Base-by-base conservation (phyloP, 2,113 vertebrate genomes). In the Fukomys damarensis region DNA sequence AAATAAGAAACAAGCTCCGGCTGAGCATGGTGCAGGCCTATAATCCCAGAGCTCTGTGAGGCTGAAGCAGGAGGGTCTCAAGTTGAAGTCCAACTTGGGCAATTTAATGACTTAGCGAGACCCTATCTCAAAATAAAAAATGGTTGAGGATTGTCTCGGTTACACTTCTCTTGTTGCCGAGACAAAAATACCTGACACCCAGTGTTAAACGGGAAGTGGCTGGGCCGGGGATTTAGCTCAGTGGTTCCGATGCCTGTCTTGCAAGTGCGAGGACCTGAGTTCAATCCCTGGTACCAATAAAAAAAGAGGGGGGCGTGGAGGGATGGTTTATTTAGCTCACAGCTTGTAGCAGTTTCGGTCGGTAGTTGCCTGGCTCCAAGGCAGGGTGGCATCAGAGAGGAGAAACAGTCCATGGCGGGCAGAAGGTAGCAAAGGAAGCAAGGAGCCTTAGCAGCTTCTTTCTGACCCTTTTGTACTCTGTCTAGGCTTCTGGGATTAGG, bases 1-100 rank as follows among this genome's bases (percentile, higher is more conserved):
- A 92, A 79, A 88, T 65, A 76, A 74, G 83, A 91, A 65, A 76
- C 46, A 76, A 86, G 41, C 59, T 89, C 66, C 89, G 30, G 19
- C 70, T 26, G 70, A 74, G 38, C 70, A 5, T 43, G 70, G 70
- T 5, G 38, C n/a, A 43, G 70, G 22, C 22, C 20, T 74, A 26
- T 74, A 11, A 74, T 43, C 9, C 9, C 38, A 74, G 22, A 74
- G 22, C 38, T 74, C 38, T 43, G n/a, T 41, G 38, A 74, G 70
- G 70, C 70, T 6, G 11, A 43, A 43, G 38, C 20, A 74, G 22
- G 38, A 72, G 38, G 43, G 43, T 43, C 70, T 74, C 38, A 41
- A 26, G 3, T 43, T 74, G 22, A 74, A 43, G 38, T 74, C 70
- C 38, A 74, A 26, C 38, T 7, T 4, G 38, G 38, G 22, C 70